Conservation (phyloP, 1,140 invertebrate genomes). For the Cheumatopsyche charites region DNA sequence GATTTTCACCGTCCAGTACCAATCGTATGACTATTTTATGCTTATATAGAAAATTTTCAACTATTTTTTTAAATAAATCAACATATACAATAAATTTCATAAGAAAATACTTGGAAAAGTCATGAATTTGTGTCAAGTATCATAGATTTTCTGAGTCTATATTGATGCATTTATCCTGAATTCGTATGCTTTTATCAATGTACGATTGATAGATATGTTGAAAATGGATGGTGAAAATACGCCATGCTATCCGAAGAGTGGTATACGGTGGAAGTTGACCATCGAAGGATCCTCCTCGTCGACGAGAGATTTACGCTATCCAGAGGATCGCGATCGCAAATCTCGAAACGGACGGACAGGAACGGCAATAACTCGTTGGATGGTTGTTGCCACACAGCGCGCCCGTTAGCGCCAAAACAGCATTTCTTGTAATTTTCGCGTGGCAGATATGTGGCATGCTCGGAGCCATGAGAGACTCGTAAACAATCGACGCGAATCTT, state of each 20-base stretch:
- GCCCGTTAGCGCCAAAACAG: slow-evolving; percentile 38
- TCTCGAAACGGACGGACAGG: slow-evolving; percentile 38
- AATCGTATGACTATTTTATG: slow-evolving; percentile 35
- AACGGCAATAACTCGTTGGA: slow-evolving; percentile 44
- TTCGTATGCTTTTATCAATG: too few relatives aligned
- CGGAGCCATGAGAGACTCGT: slow-evolving; percentile 29
- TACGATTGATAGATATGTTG: too few relatives aligned
- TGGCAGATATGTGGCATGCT: slow-evolving; percentile 33
- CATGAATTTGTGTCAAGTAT: too few relatives aligned
- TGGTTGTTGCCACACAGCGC: slow-evolving; percentile 15
- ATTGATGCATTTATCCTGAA: too few relatives aligned
- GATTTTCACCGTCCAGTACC: slow-evolving; percentile 36
- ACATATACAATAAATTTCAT: too few relatives aligned
- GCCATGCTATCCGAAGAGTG: too few relatives aligned
- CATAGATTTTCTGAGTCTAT: too few relatives aligned
- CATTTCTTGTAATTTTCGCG: slow-evolving; percentile 46
- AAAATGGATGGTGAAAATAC: too few relatives aligned
- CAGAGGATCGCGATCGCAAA: slow-evolving; percentile 47
- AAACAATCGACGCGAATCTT: not conserved
- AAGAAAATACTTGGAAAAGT: too few relatives aligned
- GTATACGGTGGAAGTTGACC: too few relatives aligned
- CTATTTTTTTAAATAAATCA: too few relatives aligned
- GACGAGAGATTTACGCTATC: slow-evolving; percentile 42
- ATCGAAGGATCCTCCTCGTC: slow-evolving; percentile 28
- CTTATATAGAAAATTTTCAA: too few relatives aligned